phyloP scores from a whole-genome alignment of 2,888 invertebrate genomes.

The Troglohyphantes excavatus region DNA sequence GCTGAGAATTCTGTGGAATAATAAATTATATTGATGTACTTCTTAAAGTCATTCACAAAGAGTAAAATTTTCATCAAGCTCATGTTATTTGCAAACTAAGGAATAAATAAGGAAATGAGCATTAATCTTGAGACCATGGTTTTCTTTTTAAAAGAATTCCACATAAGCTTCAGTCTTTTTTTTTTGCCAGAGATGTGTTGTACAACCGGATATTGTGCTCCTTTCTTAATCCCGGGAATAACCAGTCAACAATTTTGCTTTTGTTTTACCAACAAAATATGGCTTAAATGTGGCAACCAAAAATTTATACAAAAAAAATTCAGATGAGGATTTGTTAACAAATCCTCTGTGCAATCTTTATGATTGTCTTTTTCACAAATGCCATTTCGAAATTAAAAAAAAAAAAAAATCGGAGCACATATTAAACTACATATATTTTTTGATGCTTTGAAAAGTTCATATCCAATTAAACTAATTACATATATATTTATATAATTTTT shows the following conservation, averaged over 20 bases:
- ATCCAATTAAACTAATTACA: constrained; percentile 60
- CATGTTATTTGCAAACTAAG: constrained; percentile 2
- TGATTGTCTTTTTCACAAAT: constrained; percentile 51
- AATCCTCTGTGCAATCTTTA: neutral
- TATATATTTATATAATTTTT: constrained; percentile 58
- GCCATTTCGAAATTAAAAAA: neutral
- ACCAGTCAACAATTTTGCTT: too few relatives aligned
- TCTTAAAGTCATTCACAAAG: too few relatives aligned
- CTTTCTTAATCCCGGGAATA: too few relatives aligned
- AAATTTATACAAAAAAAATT: neutral
- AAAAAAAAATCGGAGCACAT: neutral
- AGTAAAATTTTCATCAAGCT: constrained; percentile 13
- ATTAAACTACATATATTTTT: constrained; percentile 25
- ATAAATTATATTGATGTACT: constrained; percentile 41
- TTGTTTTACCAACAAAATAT: too few relatives aligned
- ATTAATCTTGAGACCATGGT: too few relatives aligned
- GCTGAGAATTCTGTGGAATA: neutral
- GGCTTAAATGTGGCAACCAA: too few relatives aligned
- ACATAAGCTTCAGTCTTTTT: too few relatives aligned
- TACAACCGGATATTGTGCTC: too few relatives aligned
- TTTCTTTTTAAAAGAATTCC: too few relatives aligned
- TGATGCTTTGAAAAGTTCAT: constrained; percentile 10
- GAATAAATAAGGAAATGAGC: neutral
- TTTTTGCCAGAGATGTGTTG: too few relatives aligned
- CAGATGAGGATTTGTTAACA: neutral